Evolutionary conservation across 2,797 vertebrate genomes (phyloP).

Genomic region (Eulemur mongoz): DNA sequence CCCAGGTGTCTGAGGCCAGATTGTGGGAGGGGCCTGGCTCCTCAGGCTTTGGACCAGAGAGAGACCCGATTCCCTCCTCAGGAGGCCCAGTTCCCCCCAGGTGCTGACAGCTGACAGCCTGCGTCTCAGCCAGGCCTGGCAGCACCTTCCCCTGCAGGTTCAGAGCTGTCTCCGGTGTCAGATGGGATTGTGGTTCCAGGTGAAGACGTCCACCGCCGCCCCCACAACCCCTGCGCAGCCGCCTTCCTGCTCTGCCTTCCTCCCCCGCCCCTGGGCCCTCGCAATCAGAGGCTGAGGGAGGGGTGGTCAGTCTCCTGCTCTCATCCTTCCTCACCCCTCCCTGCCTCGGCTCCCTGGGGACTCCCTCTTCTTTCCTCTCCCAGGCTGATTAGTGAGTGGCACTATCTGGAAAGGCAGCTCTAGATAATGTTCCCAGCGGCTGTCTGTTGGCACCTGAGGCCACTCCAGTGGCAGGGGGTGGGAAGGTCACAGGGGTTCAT

Average conservation of each 20-base stretch:
- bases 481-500: neutral
- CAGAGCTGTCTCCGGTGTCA: slow-evolving; percentile 24
- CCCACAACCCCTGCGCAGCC: neutral
- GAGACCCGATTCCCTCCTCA: neutral
- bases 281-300: neutral
- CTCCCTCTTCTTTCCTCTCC: neutral
- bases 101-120: neutral
- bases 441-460: neutral
- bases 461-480: neutral
- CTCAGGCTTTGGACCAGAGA: neutral
- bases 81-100: too few species aligned
- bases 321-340: neutral
- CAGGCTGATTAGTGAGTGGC: slow-evolving; percentile 3
- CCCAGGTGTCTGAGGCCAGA: neutral
- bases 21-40: neutral
- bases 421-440: neutral
- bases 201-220: neutral
- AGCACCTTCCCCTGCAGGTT: neutral
- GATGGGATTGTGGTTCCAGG: neutral
- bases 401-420: slow-evolving; percentile 2
- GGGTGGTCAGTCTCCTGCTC: neutral
- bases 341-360: neutral
- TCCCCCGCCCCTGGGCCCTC: neutral
- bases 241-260: neutral
- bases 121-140: neutral